phyloP scores from a whole-genome alignment of 64 coral and sea anemone species.

The Montipora efflorescens region DNA sequence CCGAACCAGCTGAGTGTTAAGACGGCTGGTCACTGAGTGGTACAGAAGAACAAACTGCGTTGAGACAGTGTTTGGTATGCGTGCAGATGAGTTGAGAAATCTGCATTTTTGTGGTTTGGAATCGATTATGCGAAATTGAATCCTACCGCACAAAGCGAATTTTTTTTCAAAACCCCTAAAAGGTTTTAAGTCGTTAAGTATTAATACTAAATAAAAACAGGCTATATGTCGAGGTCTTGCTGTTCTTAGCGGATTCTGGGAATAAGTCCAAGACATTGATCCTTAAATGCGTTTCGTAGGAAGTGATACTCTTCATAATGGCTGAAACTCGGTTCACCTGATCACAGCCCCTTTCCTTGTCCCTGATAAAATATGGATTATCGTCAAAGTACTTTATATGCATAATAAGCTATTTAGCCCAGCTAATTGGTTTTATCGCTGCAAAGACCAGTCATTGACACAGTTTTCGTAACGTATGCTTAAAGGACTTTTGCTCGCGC shows the following conservation, averaged over 20 bases:
- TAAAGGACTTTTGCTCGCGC: not conserved
- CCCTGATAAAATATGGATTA: slow-evolving; percentile 23
- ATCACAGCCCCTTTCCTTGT: not conserved
- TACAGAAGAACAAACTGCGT: not conserved
- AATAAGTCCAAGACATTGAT: slow-evolving; percentile 39
- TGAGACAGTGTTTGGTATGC: not conserved
- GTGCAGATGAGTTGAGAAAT: not conserved
- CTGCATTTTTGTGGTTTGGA: slow-evolving; percentile 11
- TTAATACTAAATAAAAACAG: slow-evolving; percentile 50
- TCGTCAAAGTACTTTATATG: slow-evolving; percentile 23
- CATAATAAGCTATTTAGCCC: slow-evolving; percentile 47
- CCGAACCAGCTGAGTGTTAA: not conserved
- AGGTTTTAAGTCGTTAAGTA: slow-evolving; percentile 26
- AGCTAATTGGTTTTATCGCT: slow-evolving; percentile 46
- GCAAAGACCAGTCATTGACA: slow-evolving; percentile 21
- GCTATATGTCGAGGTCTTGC: slow-evolving; percentile 9
- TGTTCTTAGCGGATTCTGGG: slow-evolving; percentile 29
- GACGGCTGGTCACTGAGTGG: not conserved
- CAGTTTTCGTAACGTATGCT: slow-evolving; percentile 18
- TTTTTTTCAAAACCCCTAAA: slow-evolving; percentile 21
- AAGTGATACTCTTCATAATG: slow-evolving; percentile 2
- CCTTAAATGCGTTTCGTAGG: slow-evolving; percentile 45
- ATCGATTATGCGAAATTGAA: not conserved
- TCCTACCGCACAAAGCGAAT: slow-evolving; percentile 3
- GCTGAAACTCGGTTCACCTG: not conserved